Percentiles rank a stretch among this genome's conserved stretches.
Evolutionary conservation across 2,888 invertebrate species (phyloP).

Genomic region (Ormyrus thymus): DNA sequence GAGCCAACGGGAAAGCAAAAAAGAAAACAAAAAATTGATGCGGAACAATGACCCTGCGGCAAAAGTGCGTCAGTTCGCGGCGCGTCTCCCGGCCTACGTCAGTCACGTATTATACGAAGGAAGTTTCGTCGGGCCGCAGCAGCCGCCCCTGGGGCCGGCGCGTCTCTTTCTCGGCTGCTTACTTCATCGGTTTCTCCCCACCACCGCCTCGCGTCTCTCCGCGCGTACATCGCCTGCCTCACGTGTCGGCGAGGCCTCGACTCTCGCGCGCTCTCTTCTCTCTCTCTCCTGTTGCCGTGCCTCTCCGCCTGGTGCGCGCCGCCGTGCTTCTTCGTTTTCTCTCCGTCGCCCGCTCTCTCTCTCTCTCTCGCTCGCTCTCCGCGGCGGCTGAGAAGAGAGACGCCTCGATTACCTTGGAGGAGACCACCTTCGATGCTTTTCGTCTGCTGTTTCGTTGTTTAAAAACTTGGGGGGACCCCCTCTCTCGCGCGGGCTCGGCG

Average conservation of each 20-base stretch:
- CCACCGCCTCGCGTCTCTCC: slow-evolving; percentile 14
- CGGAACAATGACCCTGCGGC: slow-evolving; percentile 47
- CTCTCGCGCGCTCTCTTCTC: background rate
- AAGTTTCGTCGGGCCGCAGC: slow-evolving; percentile 53
- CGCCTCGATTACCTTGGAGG: slow-evolving; percentile 30
- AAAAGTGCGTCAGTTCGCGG: slow-evolving; percentile 13
- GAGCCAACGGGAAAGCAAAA: no score
- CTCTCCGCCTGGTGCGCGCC: no score
- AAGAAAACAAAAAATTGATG: background rate
- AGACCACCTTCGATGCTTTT: slow-evolving; percentile 53
- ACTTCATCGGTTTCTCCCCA: slow-evolving; percentile 56
- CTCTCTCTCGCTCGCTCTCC: no score
- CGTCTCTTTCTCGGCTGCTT: slow-evolving; percentile 36
- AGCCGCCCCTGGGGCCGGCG: background rate
- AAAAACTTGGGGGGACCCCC: slow-evolving; percentile 4
- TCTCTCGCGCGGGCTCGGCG: background rate
- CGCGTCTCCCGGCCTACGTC: slow-evolving; percentile 21
- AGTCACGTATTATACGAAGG: slow-evolving; percentile 9
- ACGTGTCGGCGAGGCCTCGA: background rate
- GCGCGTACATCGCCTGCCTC: background rate
- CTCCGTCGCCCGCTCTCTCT: no score
- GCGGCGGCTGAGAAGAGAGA: no score
- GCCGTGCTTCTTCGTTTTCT: no score
- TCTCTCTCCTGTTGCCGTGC: background rate
- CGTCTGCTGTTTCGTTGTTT: slow-evolving; percentile 42